A percentile compares a stretch with the other conserved stretches of the same genome.
phyloP scores from a whole-genome alignment of 2,888 invertebrate genomes.

The Lasioglossum marginatum region DNA sequence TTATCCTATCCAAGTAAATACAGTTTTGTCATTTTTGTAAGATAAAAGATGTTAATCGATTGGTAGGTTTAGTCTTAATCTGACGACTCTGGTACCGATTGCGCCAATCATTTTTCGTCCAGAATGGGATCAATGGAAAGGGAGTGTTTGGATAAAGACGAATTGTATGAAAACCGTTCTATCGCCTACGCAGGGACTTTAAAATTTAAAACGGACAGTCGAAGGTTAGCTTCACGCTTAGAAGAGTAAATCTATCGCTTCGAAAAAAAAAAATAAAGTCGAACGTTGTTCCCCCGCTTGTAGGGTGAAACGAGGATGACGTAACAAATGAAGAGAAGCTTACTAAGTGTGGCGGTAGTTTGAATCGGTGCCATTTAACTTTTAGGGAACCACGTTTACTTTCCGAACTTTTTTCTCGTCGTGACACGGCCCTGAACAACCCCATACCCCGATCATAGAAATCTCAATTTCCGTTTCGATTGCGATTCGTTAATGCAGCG shows the following conservation, averaged over 20 bases:
- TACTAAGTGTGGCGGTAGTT: constrained; percentile 27
- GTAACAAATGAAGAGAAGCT: constrained; percentile 18
- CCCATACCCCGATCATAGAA: not conserved
- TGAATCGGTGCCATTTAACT: constrained; percentile 28
- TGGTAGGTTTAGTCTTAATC: no score
- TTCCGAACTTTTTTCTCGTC: constrained; percentile 52
- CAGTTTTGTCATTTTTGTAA: no score
- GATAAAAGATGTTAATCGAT: no score
- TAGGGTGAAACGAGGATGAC: constrained; percentile 11
- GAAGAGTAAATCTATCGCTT: constrained; percentile 34
- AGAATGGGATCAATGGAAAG: not conserved
- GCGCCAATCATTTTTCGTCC: not conserved
- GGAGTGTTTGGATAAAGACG: not conserved
- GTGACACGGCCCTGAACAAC: constrained; percentile 3
- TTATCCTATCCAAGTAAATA: no score
- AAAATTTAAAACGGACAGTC: constrained; percentile 36
- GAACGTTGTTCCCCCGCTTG: constrained; percentile 34
- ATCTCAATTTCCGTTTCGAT: constrained; percentile 1
- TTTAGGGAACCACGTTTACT: constrained; percentile 47
- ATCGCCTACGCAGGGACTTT: constrained; percentile 38
- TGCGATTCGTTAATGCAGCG: not conserved
- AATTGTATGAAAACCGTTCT: not conserved
- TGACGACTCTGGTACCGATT: not conserved
- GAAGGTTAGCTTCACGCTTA: constrained; percentile 44
- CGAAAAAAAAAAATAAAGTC: not conserved